These are phyloP conservation scores for Capromys pilorides DNA, from an alignment of 2,797 vertebrate genomes.

Conservation along the genomic window DNA sequence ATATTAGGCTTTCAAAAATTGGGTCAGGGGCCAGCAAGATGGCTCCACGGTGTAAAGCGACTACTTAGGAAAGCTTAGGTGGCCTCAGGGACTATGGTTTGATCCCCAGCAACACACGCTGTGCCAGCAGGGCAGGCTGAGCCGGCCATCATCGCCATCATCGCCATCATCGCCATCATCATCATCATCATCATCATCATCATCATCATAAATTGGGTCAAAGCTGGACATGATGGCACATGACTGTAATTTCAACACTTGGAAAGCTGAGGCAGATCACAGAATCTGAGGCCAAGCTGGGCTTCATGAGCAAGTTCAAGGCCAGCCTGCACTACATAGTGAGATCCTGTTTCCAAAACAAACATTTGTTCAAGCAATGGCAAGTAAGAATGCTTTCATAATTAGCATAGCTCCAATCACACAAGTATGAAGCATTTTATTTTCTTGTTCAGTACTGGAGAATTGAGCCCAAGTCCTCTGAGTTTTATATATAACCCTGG, in stretches of 20 bases:
- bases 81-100: too few relatives aligned
- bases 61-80: too few relatives aligned
- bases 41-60: too few relatives aligned
- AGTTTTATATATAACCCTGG: neutral
- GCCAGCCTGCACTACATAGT: neutral
- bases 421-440: neutral
- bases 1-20: neutral
- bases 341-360: neutral
- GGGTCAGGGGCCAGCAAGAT: too few relatives aligned
- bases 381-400: neutral
- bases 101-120: too few relatives aligned
- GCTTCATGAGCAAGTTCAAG: neutral
- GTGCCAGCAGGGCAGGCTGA: too few relatives aligned
- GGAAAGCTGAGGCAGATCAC: neutral
- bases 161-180: too few relatives aligned
- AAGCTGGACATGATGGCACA: neutral
- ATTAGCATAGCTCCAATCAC: neutral
- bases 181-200: too few relatives aligned
- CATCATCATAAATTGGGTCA: neutral
- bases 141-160: too few relatives aligned
- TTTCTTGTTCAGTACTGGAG: neutral
- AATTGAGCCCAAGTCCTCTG: neutral
- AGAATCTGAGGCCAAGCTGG: neutral
- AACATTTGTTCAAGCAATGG: neutral
- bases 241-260: neutral